phyloP scores from a whole-genome alignment of 2,888 invertebrate genomes.

The Drosophila testacea region DNA sequence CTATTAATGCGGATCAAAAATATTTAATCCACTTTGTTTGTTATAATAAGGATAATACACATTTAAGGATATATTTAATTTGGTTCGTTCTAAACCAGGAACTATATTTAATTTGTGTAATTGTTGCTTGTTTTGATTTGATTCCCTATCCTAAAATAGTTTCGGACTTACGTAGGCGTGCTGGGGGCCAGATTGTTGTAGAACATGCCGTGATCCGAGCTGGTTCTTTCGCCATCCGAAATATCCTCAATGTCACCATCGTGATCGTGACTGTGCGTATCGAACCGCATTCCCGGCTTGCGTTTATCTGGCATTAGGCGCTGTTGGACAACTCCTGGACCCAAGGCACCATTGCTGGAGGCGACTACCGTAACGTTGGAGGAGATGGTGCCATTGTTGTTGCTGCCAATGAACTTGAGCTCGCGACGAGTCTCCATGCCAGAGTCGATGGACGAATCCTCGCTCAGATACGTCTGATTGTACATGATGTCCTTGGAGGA shows the following conservation, averaged over 20 bases:
- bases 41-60: too few relatives aligned
- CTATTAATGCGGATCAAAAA: too few relatives aligned
- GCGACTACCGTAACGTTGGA: conserved; percentile 46
- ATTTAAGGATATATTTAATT: too few relatives aligned
- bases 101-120: too few relatives aligned
- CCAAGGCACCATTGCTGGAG: conserved; percentile 60
- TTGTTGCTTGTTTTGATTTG: not conserved
- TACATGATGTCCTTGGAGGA: conserved; percentile 86
- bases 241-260: conserved; percentile 95
- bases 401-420: conserved; percentile 83
- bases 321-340: conserved; percentile 41
- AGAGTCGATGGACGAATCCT: conserved; percentile 92
- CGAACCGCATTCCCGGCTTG: conserved; percentile 85
- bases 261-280: conserved; percentile 90
- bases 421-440: conserved; percentile 86
- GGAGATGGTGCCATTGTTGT: conserved; percentile 77
- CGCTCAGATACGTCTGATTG: conserved; percentile 90
- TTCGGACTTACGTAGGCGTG: conserved; percentile 84
- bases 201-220: conserved; percentile 91
- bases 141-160: too few relatives aligned
- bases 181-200: conserved; percentile 87
- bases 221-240: conserved; percentile 92
- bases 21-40: too few relatives aligned
- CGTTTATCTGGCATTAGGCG: conserved; percentile 83
- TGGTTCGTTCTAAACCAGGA: too few relatives aligned